These are phyloP conservation scores for Drosophila gaucha DNA, from an alignment of 2,888 invertebrate genomes.

Conservation along the genomic window DNA sequence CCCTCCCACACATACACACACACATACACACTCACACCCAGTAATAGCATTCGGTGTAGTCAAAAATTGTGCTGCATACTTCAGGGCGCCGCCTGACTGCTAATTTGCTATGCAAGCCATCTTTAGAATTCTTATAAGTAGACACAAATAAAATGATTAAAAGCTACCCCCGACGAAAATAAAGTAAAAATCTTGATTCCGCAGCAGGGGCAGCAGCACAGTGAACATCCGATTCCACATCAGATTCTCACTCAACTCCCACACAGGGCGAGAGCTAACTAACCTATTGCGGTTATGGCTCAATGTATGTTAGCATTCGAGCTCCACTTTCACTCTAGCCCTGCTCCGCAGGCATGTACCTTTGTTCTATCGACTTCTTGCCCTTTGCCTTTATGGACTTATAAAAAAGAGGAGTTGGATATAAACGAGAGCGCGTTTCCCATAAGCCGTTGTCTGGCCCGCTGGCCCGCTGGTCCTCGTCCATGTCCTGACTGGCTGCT, in stretches of 20 bases:
- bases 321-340: slow-evolving; percentile 31
- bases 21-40: neutral
- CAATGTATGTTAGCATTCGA: slow-evolving; percentile 25
- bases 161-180: slow-evolving; percentile 49
- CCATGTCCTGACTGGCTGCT: slow-evolving; percentile 11
- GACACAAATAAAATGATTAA: slow-evolving; percentile 80
- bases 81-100: slow-evolving; percentile 49
- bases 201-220: neutral
- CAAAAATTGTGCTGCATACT: slow-evolving; percentile 43
- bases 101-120: slow-evolving; percentile 79
- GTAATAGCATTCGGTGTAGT: slow-evolving; percentile 5
- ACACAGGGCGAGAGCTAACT: slow-evolving; percentile 23
- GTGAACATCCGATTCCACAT: slow-evolving; percentile 7
- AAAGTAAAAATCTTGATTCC: neutral
- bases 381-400: slow-evolving; percentile 42
- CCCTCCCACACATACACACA: slow-evolving; percentile 9
- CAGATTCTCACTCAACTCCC: slow-evolving; percentile 37
- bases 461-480: neutral
- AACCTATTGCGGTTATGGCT: slow-evolving; percentile 64
- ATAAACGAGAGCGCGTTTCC: slow-evolving; percentile 27
- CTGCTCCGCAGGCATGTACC: no score
- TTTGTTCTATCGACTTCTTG: slow-evolving; percentile 10
- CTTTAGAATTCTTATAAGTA: slow-evolving; percentile 68
- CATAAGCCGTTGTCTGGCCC: slow-evolving; percentile 45
- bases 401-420: slow-evolving; percentile 6